Conservation (phyloP, 2,888 invertebrate genomes). For the Ferdinandea cuprea region DNA sequence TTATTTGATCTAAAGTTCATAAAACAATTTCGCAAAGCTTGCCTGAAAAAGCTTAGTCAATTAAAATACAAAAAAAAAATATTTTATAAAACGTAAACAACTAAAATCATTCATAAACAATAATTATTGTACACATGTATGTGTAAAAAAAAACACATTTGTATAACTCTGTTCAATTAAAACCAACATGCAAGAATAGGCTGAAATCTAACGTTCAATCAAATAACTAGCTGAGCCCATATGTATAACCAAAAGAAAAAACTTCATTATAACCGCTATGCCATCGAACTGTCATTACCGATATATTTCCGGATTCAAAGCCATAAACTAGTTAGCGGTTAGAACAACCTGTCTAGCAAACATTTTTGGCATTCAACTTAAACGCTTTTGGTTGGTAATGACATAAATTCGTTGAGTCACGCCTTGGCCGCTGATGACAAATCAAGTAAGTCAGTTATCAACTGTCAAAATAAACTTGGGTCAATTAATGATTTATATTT, state of each 20-base stretch:
- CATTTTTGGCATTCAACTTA: constrained; percentile 36
- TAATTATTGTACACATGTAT: background rate
- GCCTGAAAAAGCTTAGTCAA: constrained; percentile 15
- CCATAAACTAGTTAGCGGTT: background rate
- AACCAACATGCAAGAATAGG: constrained; percentile 7
- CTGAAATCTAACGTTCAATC: constrained; percentile 26
- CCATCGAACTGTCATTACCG: constrained; percentile 35
- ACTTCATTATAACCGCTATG: constrained; percentile 41
- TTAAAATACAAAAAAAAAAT: no score
- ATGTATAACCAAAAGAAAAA: constrained; percentile 24
- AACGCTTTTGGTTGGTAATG: constrained; percentile 66
- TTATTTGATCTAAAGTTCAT: constrained; percentile 2
- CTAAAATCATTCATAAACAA: background rate
- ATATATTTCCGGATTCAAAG: constrained; percentile 60
- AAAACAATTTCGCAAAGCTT: constrained; percentile 11
- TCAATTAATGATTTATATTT: constrained; percentile 14
- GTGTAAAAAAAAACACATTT: background rate
- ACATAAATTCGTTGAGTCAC: constrained; percentile 34
- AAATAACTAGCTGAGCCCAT: constrained; percentile 1
- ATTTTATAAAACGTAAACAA: constrained; percentile 2
- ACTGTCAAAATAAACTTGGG: constrained; percentile 8
- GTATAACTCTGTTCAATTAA: constrained; percentile 1
- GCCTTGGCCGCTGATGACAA: constrained; percentile 22
- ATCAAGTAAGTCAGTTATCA: background rate
- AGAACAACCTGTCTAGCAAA: constrained; percentile 37